These are phyloP conservation scores for Ernsta delagoae DNA, from an alignment of 2,888 invertebrate genomes.

Conservation along the genomic window DNA sequence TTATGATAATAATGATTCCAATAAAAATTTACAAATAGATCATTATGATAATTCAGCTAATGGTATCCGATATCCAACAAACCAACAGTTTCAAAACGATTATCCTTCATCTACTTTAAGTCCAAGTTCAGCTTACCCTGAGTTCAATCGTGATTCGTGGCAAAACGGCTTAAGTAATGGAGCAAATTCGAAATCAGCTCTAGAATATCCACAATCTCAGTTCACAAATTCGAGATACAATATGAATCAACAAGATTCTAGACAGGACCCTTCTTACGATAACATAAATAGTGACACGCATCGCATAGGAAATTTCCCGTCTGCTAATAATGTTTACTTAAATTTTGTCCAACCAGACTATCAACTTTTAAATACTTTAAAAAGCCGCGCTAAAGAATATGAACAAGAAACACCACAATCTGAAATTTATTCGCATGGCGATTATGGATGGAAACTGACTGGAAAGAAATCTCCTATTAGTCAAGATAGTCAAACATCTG, in stretches of 20 bases:
- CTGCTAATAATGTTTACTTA: constrained; percentile 72
- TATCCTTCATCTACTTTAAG: constrained; percentile 63
- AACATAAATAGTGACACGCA: constrained; percentile 65
- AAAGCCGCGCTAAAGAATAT: constrained; percentile 58
- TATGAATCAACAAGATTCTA: constrained; percentile 54
- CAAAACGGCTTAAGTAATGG: constrained; percentile 59
- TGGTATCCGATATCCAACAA: constrained; percentile 67
- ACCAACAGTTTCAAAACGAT: constrained; percentile 68
- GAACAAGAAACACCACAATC: constrained; percentile 65
- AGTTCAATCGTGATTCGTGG: constrained; percentile 62
- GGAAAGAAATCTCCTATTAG: constrained; percentile 64
- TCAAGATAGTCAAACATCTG: constrained; percentile 56
- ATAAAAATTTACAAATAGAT: constrained; percentile 71
- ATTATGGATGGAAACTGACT: constrained; percentile 78
- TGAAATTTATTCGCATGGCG: constrained; percentile 72
- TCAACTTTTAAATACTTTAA: constrained; percentile 57
- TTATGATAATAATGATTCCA: constrained; percentile 60
- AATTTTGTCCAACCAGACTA: constrained; percentile 73
- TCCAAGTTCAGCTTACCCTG: constrained; percentile 64
- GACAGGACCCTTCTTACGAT: constrained; percentile 54
- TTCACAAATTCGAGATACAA: constrained; percentile 62
- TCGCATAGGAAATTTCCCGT: constrained; percentile 62
- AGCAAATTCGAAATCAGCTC: constrained; percentile 63
- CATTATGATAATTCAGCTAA: constrained; percentile 76
- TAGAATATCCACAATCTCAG: constrained; percentile 60